These are phyloP conservation scores for Sminthopsis crassicaudata DNA, from an alignment of 2,113 vertebrate species.

Conservation along the genomic window DNA sequence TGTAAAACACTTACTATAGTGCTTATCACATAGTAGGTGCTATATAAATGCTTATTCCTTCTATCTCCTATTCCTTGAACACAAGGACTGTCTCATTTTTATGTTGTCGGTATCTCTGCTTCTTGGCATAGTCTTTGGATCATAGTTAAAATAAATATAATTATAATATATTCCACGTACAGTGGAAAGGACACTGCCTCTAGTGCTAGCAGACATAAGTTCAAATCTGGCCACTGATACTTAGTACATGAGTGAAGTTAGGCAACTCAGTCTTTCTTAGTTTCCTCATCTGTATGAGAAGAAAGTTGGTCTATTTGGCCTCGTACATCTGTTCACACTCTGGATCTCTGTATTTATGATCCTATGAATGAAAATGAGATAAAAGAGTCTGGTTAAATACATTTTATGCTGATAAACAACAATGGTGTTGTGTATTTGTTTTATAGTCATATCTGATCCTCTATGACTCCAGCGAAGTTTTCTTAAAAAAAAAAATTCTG, in stretches of 20 bases:
- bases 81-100: not conserved
- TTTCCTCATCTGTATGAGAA: not conserved
- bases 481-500: not conserved
- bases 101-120: not conserved
- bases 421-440: not conserved
- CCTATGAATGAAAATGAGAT: not conserved
- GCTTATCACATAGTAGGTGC: not conserved
- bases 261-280: not conserved
- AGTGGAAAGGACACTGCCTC: not conserved
- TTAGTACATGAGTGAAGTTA: not conserved
- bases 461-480: not conserved
- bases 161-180: too few relatives aligned
- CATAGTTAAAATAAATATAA: not conserved
- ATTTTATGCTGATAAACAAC: not conserved
- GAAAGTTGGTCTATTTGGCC: not conserved
- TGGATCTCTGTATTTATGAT: not conserved
- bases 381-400: not conserved
- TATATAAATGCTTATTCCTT: not conserved
- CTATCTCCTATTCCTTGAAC: not conserved
- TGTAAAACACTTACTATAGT: not conserved
- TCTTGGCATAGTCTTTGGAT: not conserved
- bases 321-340: not conserved
- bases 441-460: not conserved
- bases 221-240: not conserved
- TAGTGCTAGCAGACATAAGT: constrained; percentile 5